Conservation (phyloP, 2,888 invertebrate species). For the Holacanthella duospinosa region DNA sequence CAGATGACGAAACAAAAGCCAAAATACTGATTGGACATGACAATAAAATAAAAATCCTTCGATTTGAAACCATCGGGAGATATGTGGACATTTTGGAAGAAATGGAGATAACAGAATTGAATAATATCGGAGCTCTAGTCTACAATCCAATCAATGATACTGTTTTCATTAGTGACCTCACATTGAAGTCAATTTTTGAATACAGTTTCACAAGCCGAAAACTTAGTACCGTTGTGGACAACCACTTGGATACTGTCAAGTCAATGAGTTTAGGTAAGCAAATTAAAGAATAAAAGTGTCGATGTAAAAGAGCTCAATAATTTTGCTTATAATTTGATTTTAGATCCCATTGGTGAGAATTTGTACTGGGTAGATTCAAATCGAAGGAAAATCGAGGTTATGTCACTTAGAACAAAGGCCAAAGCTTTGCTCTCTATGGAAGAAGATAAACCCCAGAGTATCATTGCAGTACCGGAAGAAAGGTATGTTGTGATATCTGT, state of each 20-base stretch:
- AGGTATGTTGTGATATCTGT: no score
- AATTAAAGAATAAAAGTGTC: neutral
- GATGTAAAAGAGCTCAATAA: no score
- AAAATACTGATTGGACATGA: conserved; percentile 38
- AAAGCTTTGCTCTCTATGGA: no score
- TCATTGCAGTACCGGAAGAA: no score
- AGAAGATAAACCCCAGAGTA: no score
- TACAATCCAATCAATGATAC: no score
- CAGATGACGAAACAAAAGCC: conserved; percentile 12
- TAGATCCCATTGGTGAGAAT: no score
- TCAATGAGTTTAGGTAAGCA: neutral
- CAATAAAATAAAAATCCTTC: conserved; percentile 39
- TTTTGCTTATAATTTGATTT: no score
- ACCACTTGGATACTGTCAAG: conserved; percentile 43
- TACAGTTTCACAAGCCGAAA: no score
- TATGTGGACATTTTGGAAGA: conserved; percentile 38
- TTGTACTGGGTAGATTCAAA: no score
- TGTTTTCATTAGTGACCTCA: conserved; percentile 48
- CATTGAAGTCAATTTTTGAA: conserved; percentile 44
- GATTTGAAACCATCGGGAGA: conserved; percentile 40
- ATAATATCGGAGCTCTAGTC: conserved; percentile 54
- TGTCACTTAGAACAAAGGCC: no score
- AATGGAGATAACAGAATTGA: conserved; percentile 11
- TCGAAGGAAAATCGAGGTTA: no score
- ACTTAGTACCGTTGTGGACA: conserved; percentile 36